Evolutionary conservation across 2,797 vertebrate species (phyloP).

Genomic region (Tadarida brasiliensis): DNA sequence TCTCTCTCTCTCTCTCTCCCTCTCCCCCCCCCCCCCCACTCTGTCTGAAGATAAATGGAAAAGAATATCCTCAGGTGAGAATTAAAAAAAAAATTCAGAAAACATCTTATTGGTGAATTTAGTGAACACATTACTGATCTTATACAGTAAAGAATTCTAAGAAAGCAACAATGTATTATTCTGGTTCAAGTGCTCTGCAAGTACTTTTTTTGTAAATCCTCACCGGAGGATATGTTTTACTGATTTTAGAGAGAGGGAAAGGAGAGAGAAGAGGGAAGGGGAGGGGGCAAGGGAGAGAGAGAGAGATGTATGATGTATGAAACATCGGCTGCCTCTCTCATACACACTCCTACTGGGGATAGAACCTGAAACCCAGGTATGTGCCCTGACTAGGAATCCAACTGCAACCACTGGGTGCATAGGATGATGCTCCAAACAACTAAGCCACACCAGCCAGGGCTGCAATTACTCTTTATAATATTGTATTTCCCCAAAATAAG

Average conservation of each 20-base stretch:
- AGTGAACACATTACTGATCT: constrained; percentile 22
- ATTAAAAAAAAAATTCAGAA: constrained; percentile 8
- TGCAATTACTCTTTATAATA: background rate
- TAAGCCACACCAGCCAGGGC: too few species aligned
- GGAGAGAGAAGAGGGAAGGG: too few species aligned
- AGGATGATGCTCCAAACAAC: too few species aligned
- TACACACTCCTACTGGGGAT: too few species aligned
- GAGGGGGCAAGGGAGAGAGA: background rate
- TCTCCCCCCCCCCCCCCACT: too few species aligned
- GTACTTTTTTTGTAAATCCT: background rate
- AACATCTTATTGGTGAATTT: constrained; percentile 13
- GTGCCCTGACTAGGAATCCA: too few species aligned
- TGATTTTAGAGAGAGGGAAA: background rate
- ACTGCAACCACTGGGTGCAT: too few species aligned
- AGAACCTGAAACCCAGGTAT: too few species aligned
- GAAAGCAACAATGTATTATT: constrained; percentile 57
- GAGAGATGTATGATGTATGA: background rate
- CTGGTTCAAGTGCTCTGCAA: constrained; percentile 40
- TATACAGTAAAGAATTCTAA: background rate
- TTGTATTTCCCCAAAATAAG: background rate
- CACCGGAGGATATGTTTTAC: too few species aligned
- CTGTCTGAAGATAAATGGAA: too few species aligned
- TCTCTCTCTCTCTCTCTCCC: too few species aligned
- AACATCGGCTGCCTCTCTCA: background rate
- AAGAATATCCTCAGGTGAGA: too few species aligned